A percentile compares a stretch with the other conserved stretches of the same genome.
Evolutionary conservation across 2,113 vertebrate genomes (phyloP).

Genomic region (Zeus faber): DNA sequence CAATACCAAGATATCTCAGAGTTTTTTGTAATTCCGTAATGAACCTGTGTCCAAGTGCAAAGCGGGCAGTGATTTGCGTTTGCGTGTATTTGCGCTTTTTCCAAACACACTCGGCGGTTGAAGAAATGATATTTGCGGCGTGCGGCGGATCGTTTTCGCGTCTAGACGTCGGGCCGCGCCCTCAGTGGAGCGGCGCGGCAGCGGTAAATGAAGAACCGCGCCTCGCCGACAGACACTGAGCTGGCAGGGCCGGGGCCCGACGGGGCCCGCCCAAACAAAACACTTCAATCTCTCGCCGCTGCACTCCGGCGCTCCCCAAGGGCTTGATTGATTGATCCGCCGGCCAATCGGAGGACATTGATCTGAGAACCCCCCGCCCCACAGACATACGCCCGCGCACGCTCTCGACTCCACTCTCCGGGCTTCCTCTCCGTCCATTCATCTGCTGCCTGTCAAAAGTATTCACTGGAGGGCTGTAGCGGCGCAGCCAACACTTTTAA

Average conservation of each 20-base stretch:
- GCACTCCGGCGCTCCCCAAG: constrained; percentile 50
- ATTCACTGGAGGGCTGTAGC: constrained; percentile 50
- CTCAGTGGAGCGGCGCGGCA: constrained; percentile 14
- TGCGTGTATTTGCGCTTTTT: neutral
- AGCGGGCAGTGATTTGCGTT: neutral
- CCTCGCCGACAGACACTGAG: constrained; percentile 50
- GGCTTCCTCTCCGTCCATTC: constrained; percentile 53
- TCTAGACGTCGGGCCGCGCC: constrained; percentile 24
- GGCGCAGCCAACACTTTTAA: constrained; percentile 33
- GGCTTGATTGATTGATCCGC: constrained; percentile 69
- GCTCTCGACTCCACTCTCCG: constrained; percentile 27
- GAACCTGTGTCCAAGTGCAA: neutral
- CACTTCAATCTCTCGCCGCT: constrained; percentile 63
- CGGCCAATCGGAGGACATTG: constrained; percentile 66
- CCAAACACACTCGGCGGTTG: neutral
- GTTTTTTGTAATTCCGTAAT: neutral
- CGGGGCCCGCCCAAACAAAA: constrained; percentile 64
- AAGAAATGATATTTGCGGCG: neutral
- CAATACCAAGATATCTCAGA: neutral
- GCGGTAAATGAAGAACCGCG: constrained; percentile 50
- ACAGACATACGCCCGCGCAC: neutral
- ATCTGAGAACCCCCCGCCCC: constrained; percentile 46
- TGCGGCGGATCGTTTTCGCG: constrained; percentile 36
- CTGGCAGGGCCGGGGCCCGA: constrained; percentile 41
- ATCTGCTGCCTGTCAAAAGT: constrained; percentile 62